Evolutionary conservation across 2,113 vertebrate species (phyloP).

Genomic region (Bos javanicus): DNA sequence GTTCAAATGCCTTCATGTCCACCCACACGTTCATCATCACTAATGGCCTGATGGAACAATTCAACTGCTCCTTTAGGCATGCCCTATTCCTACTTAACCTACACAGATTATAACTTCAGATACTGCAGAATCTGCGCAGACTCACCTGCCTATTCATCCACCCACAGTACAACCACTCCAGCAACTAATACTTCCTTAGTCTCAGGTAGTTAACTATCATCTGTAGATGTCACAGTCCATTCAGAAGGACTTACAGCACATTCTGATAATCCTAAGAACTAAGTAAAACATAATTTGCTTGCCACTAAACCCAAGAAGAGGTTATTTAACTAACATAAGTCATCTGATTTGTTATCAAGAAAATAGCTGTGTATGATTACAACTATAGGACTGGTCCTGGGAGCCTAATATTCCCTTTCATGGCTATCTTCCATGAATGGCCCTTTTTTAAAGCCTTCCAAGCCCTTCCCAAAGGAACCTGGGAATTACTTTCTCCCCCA

Average conservation of each 20-base stretch:
- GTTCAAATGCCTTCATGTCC: not conserved
- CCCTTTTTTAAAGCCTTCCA: not conserved
- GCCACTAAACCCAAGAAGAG: not conserved
- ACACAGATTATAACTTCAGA: not conserved
- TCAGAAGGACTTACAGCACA: not conserved
- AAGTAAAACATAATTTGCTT: not conserved
- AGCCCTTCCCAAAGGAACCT: not conserved
- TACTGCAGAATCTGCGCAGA: not conserved
- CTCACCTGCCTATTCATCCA: not conserved
- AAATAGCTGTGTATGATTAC: not conserved
- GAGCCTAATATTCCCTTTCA: not conserved
- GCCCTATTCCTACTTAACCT: not conserved
- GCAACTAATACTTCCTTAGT: not conserved
- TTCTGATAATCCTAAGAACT: not conserved
- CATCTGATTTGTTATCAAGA: conserved; percentile 14
- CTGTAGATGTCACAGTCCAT: not conserved
- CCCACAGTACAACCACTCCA: not conserved
- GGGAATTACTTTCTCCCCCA: not conserved
- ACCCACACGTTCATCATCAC: not conserved
- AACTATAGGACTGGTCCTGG: not conserved
- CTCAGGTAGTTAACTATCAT: not conserved
- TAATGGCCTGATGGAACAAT: not conserved
- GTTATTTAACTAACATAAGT: not conserved
- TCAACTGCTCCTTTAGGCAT: not conserved
- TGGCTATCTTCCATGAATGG: not conserved